A percentile compares a stretch with the other conserved stretches of the same genome.
These are phyloP conservation scores for Danio kyathit DNA, from an alignment of 2,797 vertebrate species.

Conservation along the genomic window DNA sequence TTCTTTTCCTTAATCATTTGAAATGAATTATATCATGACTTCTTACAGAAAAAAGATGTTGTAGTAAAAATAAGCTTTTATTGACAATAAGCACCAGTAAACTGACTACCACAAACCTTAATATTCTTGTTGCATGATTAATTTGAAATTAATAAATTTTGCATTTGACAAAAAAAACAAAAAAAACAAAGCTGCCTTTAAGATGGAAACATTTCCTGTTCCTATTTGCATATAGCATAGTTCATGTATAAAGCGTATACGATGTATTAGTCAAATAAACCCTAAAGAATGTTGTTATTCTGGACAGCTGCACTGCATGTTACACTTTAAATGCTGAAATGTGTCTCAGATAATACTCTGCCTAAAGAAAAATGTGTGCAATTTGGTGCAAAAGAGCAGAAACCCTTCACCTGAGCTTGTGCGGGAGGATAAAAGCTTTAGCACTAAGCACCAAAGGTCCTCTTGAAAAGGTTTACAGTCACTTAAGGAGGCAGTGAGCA, in stretches of 20 bases:
- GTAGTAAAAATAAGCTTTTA: not conserved
- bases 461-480: constrained; percentile 47
- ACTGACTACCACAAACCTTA: no score
- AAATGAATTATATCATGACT: constrained; percentile 14
- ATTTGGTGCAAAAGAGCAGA: constrained; percentile 23
- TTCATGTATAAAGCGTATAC: not conserved
- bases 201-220: not conserved
- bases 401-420: constrained; percentile 30
- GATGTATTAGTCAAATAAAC: not conserved
- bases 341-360: constrained; percentile 16
- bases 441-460: constrained; percentile 21
- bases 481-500: constrained; percentile 66
- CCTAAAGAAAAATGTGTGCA: constrained; percentile 10
- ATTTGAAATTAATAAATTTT: no score
- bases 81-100: no score
- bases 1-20: not conserved
- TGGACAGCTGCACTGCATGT: not conserved
- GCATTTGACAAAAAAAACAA: not conserved
- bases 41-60: not conserved
- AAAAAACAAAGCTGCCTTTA: not conserved
- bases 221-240: not conserved
- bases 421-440: constrained; percentile 24
- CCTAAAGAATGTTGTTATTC: constrained; percentile 9
- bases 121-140: no score
- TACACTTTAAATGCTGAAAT: constrained; percentile 21